These are phyloP conservation scores for Drosophila acutilabella DNA, from an alignment of 2,888 invertebrate species.

Conservation along the genomic window DNA sequence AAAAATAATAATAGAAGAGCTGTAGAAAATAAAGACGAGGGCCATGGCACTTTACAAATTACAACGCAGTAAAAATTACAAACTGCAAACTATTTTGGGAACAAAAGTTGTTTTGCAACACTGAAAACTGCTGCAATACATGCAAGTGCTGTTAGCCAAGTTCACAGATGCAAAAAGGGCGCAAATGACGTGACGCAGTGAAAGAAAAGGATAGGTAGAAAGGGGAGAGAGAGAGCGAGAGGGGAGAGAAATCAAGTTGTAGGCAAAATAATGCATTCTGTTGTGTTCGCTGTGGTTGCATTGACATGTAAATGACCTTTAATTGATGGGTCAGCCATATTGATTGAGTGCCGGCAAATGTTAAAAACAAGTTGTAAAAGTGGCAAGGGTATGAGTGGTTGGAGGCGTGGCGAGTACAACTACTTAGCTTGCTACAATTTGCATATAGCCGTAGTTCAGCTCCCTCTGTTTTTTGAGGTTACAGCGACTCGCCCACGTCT, in stretches of 20 bases:
- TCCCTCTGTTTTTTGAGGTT: neutral
- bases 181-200: neutral
- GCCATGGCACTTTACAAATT: slow-evolving; percentile 73
- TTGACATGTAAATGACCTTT: slow-evolving; percentile 80
- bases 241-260: slow-evolving; percentile 30
- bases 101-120: slow-evolving; percentile 54
- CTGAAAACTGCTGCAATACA: slow-evolving; percentile 29
- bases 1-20: slow-evolving; percentile 10
- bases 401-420: neutral
- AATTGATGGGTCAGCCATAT: slow-evolving; percentile 71
- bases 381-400: no score
- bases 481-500: slow-evolving; percentile 21
- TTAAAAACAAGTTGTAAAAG: neutral
- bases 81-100: slow-evolving; percentile 65
- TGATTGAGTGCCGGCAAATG: slow-evolving; percentile 62
- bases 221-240: slow-evolving; percentile 44
- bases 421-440: slow-evolving; percentile 52
- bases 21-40: slow-evolving; percentile 17
- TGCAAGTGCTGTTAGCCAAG: slow-evolving; percentile 34
- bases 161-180: neutral
- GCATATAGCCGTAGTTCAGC: slow-evolving; percentile 54
- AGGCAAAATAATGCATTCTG: slow-evolving; percentile 43
- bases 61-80: slow-evolving; percentile 73
- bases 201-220: slow-evolving; percentile 11
- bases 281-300: slow-evolving; percentile 47